Evolutionary conservation across 2,888 invertebrate genomes (phyloP).

Genomic region (Lordiphosa andalusiaca): DNA sequence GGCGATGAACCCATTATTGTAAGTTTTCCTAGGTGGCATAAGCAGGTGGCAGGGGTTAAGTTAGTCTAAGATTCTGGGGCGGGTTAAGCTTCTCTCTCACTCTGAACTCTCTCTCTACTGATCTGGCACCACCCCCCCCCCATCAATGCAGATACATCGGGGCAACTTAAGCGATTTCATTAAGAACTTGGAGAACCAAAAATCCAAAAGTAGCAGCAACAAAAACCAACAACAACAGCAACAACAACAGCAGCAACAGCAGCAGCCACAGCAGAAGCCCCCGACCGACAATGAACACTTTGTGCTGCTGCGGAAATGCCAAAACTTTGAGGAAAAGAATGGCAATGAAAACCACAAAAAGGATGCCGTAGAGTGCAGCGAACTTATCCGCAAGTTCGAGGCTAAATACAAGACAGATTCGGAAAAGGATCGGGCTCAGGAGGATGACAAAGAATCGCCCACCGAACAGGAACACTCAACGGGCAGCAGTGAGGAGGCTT

Average conservation of each 20-base stretch:
- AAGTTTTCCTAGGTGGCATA: conserved; percentile 71
- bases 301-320: conserved; percentile 54
- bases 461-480: conserved; percentile 77
- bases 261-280: conserved; percentile 17
- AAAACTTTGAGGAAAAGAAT: conserved; percentile 62
- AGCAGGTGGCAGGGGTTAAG: too few relatives aligned
- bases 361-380: conserved; percentile 67
- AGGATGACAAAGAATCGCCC: conserved; percentile 77
- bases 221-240: conserved; percentile 11
- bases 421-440: conserved; percentile 70
- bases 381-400: conserved; percentile 85
- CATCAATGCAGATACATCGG: conserved; percentile 76
- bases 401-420: conserved; percentile 80
- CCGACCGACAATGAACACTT: conserved; percentile 59
- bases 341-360: conserved; percentile 70
- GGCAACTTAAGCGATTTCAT: conserved; percentile 79
- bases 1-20: conserved; percentile 84
- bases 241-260: neutral
- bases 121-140: conserved; percentile 4
- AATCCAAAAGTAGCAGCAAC: conserved; percentile 49
- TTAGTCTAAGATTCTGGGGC: too few relatives aligned
- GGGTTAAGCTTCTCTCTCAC: too few relatives aligned
- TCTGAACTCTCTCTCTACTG: conserved; percentile 10
- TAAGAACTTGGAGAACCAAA: conserved; percentile 79
- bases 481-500: conserved; percentile 77